Conservation (phyloP, 2,113 vertebrate genomes). For the Ictidomys tridecemlineatus region DNA sequence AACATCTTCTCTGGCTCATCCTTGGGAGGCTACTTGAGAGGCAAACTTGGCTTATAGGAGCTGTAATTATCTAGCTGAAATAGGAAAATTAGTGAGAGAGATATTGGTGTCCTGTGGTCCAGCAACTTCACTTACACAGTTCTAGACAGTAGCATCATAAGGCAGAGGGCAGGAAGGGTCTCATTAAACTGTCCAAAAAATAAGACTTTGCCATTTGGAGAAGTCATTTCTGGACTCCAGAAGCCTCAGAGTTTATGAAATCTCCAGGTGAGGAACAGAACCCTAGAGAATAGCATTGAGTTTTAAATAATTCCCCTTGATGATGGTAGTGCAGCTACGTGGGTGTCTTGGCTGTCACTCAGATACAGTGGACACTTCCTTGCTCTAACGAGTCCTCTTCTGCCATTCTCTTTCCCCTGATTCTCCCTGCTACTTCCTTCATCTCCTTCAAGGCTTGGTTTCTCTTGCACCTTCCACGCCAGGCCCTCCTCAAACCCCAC, state of each 20-base stretch:
- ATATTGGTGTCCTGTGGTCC: not conserved
- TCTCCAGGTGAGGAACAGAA: not conserved
- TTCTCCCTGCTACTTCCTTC: not conserved
- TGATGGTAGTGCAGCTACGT: not conserved
- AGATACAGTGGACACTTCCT: accelerated
- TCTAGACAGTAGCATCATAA: accelerated
- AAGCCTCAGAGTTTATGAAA: not conserved
- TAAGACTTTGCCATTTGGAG: accelerated
- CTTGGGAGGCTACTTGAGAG: not conserved
- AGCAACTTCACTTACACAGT: not conserved
- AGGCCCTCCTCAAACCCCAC: not conserved
- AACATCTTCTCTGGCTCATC: not conserved
- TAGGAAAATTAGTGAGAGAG: not conserved
- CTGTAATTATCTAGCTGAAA: not conserved
- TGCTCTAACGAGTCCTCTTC: not conserved
- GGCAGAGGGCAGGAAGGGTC: not conserved
- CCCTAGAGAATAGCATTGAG: no score
- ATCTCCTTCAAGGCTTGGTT: not conserved
- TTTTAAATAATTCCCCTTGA: not conserved
- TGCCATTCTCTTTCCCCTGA: no score
- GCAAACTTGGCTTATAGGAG: accelerated
- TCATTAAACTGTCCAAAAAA: not conserved
- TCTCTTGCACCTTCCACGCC: accelerated
- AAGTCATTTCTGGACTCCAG: not conserved
- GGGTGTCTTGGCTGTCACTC: not conserved